Conservation (phyloP, 1,140 invertebrate species). For the Pogonomyrmex californicus region DNA sequence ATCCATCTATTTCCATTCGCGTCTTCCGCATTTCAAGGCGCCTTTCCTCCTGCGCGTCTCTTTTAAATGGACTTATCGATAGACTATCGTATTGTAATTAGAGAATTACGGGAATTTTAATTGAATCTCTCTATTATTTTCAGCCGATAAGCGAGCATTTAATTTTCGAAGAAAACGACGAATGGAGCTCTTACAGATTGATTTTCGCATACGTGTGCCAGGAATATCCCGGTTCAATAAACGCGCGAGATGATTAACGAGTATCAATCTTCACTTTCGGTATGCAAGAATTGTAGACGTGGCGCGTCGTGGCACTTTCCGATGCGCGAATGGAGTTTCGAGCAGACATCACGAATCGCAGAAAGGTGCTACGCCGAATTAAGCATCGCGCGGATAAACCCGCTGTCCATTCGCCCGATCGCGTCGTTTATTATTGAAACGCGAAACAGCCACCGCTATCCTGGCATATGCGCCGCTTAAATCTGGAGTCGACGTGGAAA, state of each 20-base stretch:
- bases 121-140: neutral
- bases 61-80: neutral
- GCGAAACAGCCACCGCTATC: constrained; percentile 48
- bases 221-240: neutral
- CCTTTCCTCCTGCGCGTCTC: neutral
- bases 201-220: too few relatives aligned
- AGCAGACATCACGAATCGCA: neutral
- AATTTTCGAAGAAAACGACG: too few relatives aligned
- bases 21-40: neutral
- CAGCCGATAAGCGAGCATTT: too few relatives aligned
- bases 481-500: constrained; percentile 59
- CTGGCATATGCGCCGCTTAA: constrained; percentile 69
- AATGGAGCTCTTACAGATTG: too few relatives aligned
- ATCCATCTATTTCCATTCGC: constrained; percentile 44
- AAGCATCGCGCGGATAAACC: constrained; percentile 65
- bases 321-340: neutral
- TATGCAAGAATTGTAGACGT: neutral
- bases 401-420: constrained; percentile 44
- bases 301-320: neutral
- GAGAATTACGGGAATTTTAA: neutral
- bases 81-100: neutral
- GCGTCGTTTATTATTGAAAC: constrained; percentile 74
- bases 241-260: neutral
- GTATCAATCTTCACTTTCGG: constrained; percentile 7
- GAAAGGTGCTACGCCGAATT: constrained; percentile 17